These are phyloP conservation scores for Polyommatus icarus DNA, from an alignment of 2,888 invertebrate genomes.

Conservation along the genomic window DNA sequence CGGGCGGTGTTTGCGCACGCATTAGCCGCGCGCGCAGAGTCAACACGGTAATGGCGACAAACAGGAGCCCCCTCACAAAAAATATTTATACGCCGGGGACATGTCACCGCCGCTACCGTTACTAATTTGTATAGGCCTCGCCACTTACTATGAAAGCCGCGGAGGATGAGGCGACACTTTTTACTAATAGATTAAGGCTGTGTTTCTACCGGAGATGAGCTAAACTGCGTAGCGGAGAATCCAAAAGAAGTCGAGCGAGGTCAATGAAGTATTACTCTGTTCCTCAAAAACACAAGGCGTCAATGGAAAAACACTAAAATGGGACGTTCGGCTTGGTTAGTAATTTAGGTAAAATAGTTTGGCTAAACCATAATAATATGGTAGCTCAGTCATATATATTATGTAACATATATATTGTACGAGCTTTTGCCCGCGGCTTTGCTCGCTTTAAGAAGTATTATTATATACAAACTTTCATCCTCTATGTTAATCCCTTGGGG, in stretches of 20 bases:
- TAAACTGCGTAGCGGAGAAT: neutral
- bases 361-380: neutral
- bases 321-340: neutral
- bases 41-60: constrained; percentile 75
- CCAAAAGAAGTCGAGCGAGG: neutral
- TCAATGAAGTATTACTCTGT: no score
- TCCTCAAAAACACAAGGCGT: no score
- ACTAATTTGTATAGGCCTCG: constrained; percentile 26
- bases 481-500: no score
- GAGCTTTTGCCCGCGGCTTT: no score
- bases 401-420: no score
- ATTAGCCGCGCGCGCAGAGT: constrained; percentile 67
- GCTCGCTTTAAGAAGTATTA: no score
- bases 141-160: neutral
- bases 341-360: neutral
- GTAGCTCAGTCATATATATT: no score
- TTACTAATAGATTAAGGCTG: neutral
- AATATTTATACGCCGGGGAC: constrained; percentile 1
- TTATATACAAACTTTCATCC: no score
- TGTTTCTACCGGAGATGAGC: neutral
- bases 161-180: neutral
- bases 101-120: constrained; percentile 48
- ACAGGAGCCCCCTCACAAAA: constrained; percentile 48
- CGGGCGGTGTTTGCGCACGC: constrained; percentile 68
- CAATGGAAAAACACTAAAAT: neutral